A percentile compares a stretch with the other conserved stretches of the same genome.
Conservation (phyloP, 2,888 invertebrate genomes). For the Ophioninae sp. region DNA sequence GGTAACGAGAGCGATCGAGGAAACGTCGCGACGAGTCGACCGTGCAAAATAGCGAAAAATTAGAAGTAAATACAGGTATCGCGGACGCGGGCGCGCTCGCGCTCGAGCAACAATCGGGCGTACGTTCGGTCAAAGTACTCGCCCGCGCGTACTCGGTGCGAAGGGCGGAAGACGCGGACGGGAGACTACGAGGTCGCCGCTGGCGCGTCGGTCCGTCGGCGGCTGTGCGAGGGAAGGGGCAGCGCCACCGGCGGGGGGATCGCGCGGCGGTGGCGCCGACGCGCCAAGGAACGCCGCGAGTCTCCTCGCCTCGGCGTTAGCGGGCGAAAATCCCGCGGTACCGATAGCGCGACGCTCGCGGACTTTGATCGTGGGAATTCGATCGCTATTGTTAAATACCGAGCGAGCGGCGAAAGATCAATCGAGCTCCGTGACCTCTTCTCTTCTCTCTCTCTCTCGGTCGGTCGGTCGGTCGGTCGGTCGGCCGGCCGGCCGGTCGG, state of each 20-base stretch:
- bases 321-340: constrained; percentile 2
- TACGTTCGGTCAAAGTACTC: not conserved
- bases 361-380: constrained; percentile 46
- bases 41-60: not conserved
- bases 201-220: not conserved
- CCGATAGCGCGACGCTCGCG: not conserved
- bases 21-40: not conserved
- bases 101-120: not conserved
- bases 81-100: not conserved
- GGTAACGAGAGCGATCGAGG: not conserved
- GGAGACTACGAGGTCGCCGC: not conserved
- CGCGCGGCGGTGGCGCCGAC: not conserved
- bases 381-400: constrained; percentile 16
- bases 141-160: not conserved
- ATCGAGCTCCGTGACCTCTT: constrained; percentile 22
- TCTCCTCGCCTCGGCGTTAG: not conserved
- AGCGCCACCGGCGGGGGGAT: not conserved
- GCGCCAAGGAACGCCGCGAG: too few species aligned
- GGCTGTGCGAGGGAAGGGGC: not conserved
- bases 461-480: not conserved
- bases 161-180: not conserved
- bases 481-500: not conserved
- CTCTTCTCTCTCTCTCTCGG: not conserved
- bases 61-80: not conserved
- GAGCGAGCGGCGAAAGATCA: constrained; percentile 18